Evolutionary conservation across 2,113 vertebrate genomes (phyloP).

Genomic region (Corapipo altera): DNA sequence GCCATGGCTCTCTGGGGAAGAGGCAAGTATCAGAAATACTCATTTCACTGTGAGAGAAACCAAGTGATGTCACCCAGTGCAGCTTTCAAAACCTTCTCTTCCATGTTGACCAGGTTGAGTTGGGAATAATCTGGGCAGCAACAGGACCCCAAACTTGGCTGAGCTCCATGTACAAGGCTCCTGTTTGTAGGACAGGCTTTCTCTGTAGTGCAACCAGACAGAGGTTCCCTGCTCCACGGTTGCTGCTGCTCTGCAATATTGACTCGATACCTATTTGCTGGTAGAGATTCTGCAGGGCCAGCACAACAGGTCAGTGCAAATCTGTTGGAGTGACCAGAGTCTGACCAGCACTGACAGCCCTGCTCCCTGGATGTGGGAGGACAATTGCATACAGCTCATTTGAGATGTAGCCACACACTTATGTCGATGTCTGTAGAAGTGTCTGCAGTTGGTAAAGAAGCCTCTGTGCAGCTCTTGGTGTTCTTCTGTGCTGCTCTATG

Average conservation of each 20-base stretch:
- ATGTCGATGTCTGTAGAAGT: not conserved
- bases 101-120: not conserved
- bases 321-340: not conserved
- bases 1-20: not conserved
- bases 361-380: not conserved
- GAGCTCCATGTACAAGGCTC: not conserved
- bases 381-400: not conserved
- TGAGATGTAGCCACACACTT: not conserved
- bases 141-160: not conserved
- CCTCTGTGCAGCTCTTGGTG: not conserved
- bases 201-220: not conserved
- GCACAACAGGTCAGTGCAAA: not conserved
- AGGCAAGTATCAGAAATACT: not conserved
- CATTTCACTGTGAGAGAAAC: not conserved
- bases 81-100: not conserved
- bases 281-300: not conserved
- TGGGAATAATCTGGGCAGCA: not conserved
- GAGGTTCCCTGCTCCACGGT: not conserved
- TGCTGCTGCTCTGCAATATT: not conserved
- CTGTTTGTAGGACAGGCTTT: not conserved
- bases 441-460: not conserved
- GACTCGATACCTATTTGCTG: accelerated
- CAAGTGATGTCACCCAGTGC: not conserved
- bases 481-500: not conserved
- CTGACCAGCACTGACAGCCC: not conserved